A percentile compares a stretch with the other conserved stretches of the same genome.
phyloP scores from a whole-genome alignment of 2,113 vertebrate species.

The Myocastor coypus region DNA sequence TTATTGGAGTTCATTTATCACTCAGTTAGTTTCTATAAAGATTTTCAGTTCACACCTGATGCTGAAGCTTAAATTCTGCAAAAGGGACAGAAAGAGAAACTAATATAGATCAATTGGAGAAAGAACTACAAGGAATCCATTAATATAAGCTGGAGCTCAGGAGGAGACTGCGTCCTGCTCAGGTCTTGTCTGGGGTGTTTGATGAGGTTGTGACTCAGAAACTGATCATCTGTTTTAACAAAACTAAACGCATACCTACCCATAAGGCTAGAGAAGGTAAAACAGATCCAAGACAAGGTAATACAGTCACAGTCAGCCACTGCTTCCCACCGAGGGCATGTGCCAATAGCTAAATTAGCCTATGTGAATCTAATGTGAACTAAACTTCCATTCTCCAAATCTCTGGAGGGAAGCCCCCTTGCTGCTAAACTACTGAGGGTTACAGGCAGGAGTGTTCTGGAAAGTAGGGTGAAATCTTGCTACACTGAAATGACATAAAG shows the following conservation, averaged over 20 bases:
- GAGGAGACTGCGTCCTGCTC: background rate
- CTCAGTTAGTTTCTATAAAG: background rate
- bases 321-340: background rate
- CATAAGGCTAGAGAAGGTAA: background rate
- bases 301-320: background rate
- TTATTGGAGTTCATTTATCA: background rate
- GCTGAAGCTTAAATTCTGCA: background rate
- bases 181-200: background rate
- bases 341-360: background rate
- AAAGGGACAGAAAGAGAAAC: background rate
- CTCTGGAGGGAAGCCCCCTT: background rate
- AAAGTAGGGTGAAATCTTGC: background rate
- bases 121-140: background rate
- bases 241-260: background rate
- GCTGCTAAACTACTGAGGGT: background rate
- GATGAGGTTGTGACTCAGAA: background rate
- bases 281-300: background rate
- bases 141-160: background rate
- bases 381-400: background rate
- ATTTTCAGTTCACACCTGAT: background rate
- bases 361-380: background rate
- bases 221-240: background rate
- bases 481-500: background rate
- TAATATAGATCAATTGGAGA: background rate
- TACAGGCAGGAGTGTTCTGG: background rate